A percentile compares a stretch with the other conserved stretches of the same genome.
These are phyloP conservation scores for Eustalomyia histrio DNA, from an alignment of 2,888 invertebrate species.

Conservation along the genomic window DNA sequence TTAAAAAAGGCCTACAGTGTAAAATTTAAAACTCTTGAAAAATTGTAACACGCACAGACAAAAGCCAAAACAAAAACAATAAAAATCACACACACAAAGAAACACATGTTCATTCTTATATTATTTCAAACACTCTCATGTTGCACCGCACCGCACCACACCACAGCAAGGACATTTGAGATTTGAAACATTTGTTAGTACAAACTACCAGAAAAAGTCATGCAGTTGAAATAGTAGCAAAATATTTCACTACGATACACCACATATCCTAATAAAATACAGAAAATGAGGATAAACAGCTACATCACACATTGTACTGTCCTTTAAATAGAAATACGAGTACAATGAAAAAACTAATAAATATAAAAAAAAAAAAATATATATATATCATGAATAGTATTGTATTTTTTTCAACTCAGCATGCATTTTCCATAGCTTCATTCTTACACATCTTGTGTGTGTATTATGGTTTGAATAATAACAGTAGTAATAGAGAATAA, in stretches of 20 bases:
- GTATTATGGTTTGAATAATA: constrained; percentile 1
- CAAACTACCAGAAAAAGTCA: neutral
- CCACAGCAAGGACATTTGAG: constrained; percentile 39
- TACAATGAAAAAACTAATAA: neutral
- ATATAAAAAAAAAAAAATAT: too few relatives aligned
- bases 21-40: neutral
- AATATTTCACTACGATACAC: neutral
- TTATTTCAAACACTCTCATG: neutral
- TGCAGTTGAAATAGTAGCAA: neutral
- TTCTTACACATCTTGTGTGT: neutral
- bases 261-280: neutral
- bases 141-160: constrained; percentile 1
- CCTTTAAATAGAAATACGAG: neutral
- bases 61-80: constrained; percentile 7
- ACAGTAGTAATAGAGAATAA: constrained; percentile 4
- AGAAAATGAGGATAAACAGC: neutral
- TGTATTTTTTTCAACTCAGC: too few relatives aligned
- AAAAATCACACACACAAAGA: constrained; percentile 15
- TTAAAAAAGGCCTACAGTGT: neutral
- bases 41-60: constrained; percentile 31
- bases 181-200: constrained; percentile 23
- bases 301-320: neutral
- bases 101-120: neutral
- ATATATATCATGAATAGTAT: neutral
- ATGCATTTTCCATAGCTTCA: too few relatives aligned